These are phyloP conservation scores for Uria lomvia DNA, from an alignment of 2,113 vertebrate genomes.

Conservation along the genomic window DNA sequence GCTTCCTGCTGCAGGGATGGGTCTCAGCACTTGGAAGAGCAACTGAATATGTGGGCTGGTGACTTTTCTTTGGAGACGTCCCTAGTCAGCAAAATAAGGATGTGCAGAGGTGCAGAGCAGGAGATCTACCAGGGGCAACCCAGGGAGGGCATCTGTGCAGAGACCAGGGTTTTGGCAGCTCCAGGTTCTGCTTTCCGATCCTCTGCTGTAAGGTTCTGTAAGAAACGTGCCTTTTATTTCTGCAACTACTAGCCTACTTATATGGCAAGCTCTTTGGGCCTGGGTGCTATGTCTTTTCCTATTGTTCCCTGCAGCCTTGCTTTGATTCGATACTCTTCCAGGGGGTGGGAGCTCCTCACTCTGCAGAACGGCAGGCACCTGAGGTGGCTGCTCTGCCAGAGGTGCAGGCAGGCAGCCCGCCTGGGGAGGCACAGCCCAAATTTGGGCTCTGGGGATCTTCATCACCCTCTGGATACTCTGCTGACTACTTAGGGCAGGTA, in stretches of 20 bases:
- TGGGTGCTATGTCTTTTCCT: neutral
- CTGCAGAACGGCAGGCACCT: rapidly evolving
- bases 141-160: neutral
- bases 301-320: neutral
- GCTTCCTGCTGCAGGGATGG: neutral
- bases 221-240: neutral
- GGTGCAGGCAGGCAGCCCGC: rapidly evolving
- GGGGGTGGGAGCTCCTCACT: neutral
- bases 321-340: neutral
- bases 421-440: neutral
- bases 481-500: neutral
- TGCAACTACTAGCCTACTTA: neutral
- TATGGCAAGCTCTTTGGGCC: neutral
- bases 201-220: neutral
- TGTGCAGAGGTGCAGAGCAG: neutral
- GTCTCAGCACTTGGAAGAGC: rapidly evolving
- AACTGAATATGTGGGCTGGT: neutral
- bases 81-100: neutral
- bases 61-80: neutral
- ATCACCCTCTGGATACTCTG: neutral
- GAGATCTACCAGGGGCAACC: neutral
- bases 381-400: neutral
- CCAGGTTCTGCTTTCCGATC: neutral
- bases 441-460: neutral
- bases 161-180: neutral